Evolutionary conservation across 2,113 vertebrate genomes (phyloP).

Genomic region (Albula goreensis): DNA sequence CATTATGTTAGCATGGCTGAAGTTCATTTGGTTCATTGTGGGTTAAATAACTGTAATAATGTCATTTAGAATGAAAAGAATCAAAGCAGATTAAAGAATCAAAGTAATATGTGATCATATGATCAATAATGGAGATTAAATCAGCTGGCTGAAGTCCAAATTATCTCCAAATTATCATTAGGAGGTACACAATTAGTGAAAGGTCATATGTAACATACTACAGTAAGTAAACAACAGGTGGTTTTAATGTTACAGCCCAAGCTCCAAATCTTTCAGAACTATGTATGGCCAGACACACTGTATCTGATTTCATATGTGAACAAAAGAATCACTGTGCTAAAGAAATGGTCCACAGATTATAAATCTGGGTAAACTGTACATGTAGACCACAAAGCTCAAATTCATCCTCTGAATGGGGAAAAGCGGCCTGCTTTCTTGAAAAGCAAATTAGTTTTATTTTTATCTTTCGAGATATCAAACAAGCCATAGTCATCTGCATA

Average conservation of each 20-base stretch:
- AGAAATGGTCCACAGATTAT: not conserved
- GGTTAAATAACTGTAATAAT: constrained; percentile 9
- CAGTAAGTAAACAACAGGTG: constrained; percentile 31
- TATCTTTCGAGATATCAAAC: not conserved
- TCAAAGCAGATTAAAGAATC: constrained; percentile 11
- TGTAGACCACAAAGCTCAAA: not conserved
- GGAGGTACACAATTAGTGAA: constrained; percentile 33
- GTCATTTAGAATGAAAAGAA: constrained; percentile 22
- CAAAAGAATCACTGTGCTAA: not conserved
- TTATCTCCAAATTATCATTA: constrained; percentile 13
- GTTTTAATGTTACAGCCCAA: constrained; percentile 35
- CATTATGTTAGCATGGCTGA: not conserved
- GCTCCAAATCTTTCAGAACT: constrained; percentile 9
- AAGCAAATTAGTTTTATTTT: no score
- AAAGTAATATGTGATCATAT: not conserved
- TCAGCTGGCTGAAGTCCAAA: not conserved
- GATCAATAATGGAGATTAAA: constrained; percentile 23
- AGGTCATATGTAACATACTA: constrained; percentile 33
- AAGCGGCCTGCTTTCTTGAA: not conserved
- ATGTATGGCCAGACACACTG: not conserved
- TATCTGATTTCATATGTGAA: not conserved
- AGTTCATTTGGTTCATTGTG: not conserved
- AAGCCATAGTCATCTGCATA: not conserved
- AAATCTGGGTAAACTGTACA: not conserved
- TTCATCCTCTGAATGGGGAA: not conserved